phyloP scores from a whole-genome alignment of 1,140 invertebrate species.

The Asobara japonica region DNA sequence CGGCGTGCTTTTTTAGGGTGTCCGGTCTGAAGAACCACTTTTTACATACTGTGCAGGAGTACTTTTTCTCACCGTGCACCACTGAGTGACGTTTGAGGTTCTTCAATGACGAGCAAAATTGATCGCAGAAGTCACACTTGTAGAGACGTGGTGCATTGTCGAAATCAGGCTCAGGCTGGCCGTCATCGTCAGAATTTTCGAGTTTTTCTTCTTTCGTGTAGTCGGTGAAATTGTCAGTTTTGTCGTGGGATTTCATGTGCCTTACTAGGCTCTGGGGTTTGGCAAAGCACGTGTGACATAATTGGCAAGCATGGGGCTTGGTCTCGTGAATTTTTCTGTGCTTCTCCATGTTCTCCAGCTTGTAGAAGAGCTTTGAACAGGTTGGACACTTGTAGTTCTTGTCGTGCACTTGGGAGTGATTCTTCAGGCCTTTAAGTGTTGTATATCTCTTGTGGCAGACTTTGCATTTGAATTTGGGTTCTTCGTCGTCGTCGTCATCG shows the following conservation, averaged over 20 bases:
- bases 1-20: slow-evolving; percentile 59
- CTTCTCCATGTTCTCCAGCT: slow-evolving; percentile 57
- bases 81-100: slow-evolving; percentile 60
- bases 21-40: slow-evolving; percentile 64
- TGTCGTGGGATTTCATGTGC: slow-evolving; percentile 53
- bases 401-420: slow-evolving; percentile 58
- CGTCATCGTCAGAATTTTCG: slow-evolving; percentile 16
- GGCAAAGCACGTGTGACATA: slow-evolving; percentile 53
- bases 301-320: slow-evolving; percentile 56
- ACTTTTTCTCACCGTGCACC: slow-evolving; percentile 63
- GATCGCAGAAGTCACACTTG: slow-evolving; percentile 60
- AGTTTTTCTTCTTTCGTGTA: slow-evolving; percentile 34
- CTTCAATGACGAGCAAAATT: slow-evolving; percentile 61
- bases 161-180: slow-evolving; percentile 41
- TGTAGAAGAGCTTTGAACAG: slow-evolving; percentile 60
- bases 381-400: slow-evolving; percentile 58
- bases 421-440: slow-evolving; percentile 59
- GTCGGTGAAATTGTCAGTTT: slow-evolving; percentile 43
- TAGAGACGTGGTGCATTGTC: slow-evolving; percentile 57
- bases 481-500: slow-evolving; percentile 45
- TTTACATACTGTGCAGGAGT: slow-evolving; percentile 63
- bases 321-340: slow-evolving; percentile 54
- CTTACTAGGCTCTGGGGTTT: slow-evolving; percentile 51
- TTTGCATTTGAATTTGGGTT: slow-evolving; percentile 57
- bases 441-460: slow-evolving; percentile 55